Conservation (phyloP, 2,797 vertebrate genomes). For the Brachyrhaphis roseni region DNA sequence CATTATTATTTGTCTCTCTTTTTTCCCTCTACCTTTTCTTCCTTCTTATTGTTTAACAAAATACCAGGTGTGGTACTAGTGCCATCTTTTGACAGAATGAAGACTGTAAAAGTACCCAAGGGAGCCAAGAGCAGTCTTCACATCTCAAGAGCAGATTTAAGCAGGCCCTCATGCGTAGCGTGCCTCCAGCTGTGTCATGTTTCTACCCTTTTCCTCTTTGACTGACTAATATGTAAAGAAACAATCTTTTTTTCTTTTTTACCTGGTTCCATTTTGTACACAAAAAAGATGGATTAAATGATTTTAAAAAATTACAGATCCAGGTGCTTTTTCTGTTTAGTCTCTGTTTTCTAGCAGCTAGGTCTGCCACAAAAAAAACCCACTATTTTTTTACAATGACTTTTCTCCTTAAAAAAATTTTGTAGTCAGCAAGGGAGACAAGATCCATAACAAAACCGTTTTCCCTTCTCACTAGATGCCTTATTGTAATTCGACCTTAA, state of each 20-base stretch:
- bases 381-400: constrained; percentile 52
- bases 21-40: neutral
- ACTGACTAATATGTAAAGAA: constrained; percentile 35
- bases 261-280: constrained; percentile 37
- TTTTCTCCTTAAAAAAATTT: constrained; percentile 29
- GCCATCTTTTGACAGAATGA: constrained; percentile 70
- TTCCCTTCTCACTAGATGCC: constrained; percentile 31
- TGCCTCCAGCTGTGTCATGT: constrained; percentile 21
- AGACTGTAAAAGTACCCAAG: constrained; percentile 30
- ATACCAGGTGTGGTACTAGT: constrained; percentile 59
- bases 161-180: constrained; percentile 28
- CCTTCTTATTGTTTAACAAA: constrained; percentile 21
- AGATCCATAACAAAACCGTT: constrained; percentile 37
- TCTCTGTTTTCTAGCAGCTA: constrained; percentile 25
- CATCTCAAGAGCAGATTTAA: constrained; percentile 35
- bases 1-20: constrained; percentile 9
- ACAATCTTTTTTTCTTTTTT: constrained; percentile 11
- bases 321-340: constrained; percentile 9
- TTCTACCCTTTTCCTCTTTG: neutral
- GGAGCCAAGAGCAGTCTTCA: constrained; percentile 24
- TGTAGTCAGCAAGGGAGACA: constrained; percentile 47
- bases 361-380: constrained; percentile 16
- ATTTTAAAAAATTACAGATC: constrained; percentile 20
- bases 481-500: constrained; percentile 54
- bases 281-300: constrained; percentile 27